Evolutionary conservation across 23 tunicate species (phyloP), one percentile per base, ranked within the genome.

Genomic region (Styela clava): DNA sequence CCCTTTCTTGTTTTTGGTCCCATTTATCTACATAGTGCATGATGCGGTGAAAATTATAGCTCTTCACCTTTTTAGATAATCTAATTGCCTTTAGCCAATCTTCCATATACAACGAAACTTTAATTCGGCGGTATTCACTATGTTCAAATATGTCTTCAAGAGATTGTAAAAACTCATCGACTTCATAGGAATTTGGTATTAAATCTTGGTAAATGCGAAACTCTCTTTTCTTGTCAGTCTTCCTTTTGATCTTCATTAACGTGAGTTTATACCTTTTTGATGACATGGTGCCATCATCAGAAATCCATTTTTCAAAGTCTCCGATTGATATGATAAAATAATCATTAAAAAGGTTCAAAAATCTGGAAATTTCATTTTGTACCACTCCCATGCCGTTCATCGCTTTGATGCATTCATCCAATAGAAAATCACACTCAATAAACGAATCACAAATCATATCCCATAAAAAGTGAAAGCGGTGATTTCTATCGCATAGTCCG

Each of bases 61-160:
- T 62, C 33, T 86, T 64, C 20, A 27, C 24, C 2, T 5, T 31
- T 23, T 33, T 21, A 19, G 35, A 33, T 33, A 68, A 74, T 5
- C 86, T 83, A 64, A 88, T 71, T 5, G 87, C 86, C 23, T 78
- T 64, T 24, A 88, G 63, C 93, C 93, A 88, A 63, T 88, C 87
- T 24, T 70, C 79, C 80, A 83, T 85, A 24, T 83, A 86, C 21
- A 61, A 63, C 7, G 84, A 83, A 18, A 88, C 61, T 1, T 1
- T 34, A 34, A 83, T 69, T 16, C 77, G 24, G 34, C 20, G 22
- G 26, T 31, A 44, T 26, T 24, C 64, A 21, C 27, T 52, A 56
- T 35, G 32, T 37, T 76, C 30, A 52, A 76, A 18, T 19, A 76
- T 44, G 22, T 36, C 21, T 44, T 76, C 81, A 9, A 76, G 24